Evolutionary conservation across 2,888 invertebrate genomes (phyloP).

Genomic region (Parnassius glacialis): DNA sequence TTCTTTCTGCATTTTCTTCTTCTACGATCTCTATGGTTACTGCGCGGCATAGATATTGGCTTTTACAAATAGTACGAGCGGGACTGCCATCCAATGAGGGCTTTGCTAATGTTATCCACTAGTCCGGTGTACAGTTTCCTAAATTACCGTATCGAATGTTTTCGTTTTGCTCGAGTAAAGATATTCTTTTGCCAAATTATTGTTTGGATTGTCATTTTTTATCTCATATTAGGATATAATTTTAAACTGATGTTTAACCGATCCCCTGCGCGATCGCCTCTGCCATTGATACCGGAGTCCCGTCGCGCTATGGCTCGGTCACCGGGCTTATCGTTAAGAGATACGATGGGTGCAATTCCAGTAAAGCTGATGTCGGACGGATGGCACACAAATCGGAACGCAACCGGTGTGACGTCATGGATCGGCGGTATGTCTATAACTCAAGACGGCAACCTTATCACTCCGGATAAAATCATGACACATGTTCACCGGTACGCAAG

Average conservation of each 20-base stretch:
- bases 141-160: conserved; percentile 39
- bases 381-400: conserved; percentile 68
- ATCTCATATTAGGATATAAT: conserved; percentile 56
- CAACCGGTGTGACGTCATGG: conserved; percentile 70
- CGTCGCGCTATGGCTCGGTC: conserved; percentile 69
- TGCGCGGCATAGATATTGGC: conserved; percentile 80
- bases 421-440: conserved; percentile 79
- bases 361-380: conserved; percentile 79
- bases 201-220: conserved; percentile 64
- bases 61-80: conserved; percentile 69
- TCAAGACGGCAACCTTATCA: conserved; percentile 76
- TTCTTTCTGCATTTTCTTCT: conserved; percentile 73
- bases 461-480: conserved; percentile 75
- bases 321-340: conserved; percentile 69
- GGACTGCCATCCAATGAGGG: conserved; percentile 62
- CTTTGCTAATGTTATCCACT: conserved; percentile 58
- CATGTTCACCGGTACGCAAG: conserved; percentile 77
- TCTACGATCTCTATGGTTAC: conserved; percentile 82
- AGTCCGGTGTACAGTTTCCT: conserved; percentile 46
- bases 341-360: conserved; percentile 78
- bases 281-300: conserved; percentile 57
- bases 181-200: conserved; percentile 67
- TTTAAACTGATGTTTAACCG: conserved; percentile 55
- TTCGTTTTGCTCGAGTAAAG: conserved; percentile 66
- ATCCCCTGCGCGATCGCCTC: conserved; percentile 69